Conservation (phyloP, 2,113 vertebrate genomes). For the Sapajus apella region DNA sequence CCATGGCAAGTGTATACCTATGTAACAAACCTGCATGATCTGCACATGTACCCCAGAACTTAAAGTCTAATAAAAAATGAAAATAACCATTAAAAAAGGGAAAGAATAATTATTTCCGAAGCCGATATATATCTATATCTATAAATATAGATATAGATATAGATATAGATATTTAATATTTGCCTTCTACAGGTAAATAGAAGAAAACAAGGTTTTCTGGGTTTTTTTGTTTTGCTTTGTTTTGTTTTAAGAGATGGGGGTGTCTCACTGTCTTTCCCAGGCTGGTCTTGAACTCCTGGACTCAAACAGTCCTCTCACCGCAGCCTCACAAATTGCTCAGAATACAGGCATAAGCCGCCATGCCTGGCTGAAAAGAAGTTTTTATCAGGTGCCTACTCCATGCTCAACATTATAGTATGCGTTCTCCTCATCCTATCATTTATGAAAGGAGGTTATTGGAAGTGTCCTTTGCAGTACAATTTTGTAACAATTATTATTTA, state of each 20-base stretch:
- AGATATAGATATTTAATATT: background rate
- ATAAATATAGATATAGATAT: no score
- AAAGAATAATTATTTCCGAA: background rate
- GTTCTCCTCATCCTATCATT: background rate
- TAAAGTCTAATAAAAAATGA: no score
- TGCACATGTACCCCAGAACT: no score
- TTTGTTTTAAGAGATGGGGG: no score
- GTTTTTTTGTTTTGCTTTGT: no score
- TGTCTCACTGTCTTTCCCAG: no score
- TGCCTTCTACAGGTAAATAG: background rate
- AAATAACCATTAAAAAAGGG: no score
- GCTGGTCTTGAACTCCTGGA: no score
- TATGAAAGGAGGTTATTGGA: background rate
- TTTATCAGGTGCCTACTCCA: background rate
- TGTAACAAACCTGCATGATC: no score
- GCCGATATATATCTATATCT: background rate
- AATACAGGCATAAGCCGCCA: no score
- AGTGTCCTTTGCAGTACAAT: background rate
- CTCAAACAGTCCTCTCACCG: no score
- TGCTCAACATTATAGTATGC: background rate
- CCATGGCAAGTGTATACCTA: rapidly evolving
- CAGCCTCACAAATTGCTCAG: no score
- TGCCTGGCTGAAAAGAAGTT: background rate
- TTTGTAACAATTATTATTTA: background rate
- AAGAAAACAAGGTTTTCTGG: background rate